phyloP scores from a whole-genome alignment of 1,140 invertebrate genomes.

The Micrasema minimum region DNA sequence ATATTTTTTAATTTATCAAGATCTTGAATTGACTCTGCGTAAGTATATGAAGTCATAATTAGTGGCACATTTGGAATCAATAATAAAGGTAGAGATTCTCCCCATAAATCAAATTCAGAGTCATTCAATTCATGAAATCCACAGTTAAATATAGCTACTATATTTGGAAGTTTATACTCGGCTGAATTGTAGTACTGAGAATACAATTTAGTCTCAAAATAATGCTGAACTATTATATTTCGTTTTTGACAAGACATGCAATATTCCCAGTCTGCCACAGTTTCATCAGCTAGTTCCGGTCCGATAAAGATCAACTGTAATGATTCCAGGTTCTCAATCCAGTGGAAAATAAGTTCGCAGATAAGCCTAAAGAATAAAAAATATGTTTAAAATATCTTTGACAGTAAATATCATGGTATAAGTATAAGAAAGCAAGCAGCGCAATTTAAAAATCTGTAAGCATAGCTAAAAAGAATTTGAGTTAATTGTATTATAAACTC shows the following conservation, averaged over 20 bases:
- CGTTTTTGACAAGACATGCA: constrained; percentile 49
- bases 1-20: constrained; percentile 32
- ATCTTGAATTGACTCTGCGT: constrained; percentile 53
- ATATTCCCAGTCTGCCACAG: constrained; percentile 40
- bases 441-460: too few species aligned
- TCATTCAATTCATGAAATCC: constrained; percentile 56
- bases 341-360: constrained; percentile 52
- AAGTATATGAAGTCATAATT: constrained; percentile 57
- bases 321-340: constrained; percentile 54
- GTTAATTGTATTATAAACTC: too few species aligned
- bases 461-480: too few species aligned
- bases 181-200: constrained; percentile 49
- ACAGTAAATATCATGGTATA: too few species aligned
- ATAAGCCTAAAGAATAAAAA: constrained; percentile 52
- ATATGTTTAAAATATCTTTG: too few species aligned
- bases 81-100: constrained; percentile 53
- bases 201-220: constrained; percentile 53
- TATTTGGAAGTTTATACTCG: constrained; percentile 53
- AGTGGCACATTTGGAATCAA: constrained; percentile 52
- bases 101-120: constrained; percentile 55
- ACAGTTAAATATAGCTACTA: constrained; percentile 58
- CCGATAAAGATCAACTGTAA: constrained; percentile 55
- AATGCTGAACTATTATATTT: constrained; percentile 42
- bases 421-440: too few species aligned
- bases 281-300: constrained; percentile 50